Evolutionary conservation across 1,140 invertebrate species (phyloP).

Genomic region (Bombus huntii): DNA sequence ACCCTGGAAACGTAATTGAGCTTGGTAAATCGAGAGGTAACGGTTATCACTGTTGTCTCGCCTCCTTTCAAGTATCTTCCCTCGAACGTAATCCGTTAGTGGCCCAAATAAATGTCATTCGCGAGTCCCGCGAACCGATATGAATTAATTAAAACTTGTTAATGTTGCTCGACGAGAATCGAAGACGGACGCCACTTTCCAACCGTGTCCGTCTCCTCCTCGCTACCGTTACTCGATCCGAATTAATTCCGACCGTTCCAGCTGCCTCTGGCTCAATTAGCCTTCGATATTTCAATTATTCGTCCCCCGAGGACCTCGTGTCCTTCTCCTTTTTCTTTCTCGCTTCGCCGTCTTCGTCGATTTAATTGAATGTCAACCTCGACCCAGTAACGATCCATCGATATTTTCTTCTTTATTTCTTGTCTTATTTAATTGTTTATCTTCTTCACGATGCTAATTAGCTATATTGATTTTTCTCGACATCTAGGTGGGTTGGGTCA

Average conservation of each 20-base stretch:
- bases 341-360: background rate
- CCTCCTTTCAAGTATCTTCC: constrained; percentile 33
- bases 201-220: constrained; percentile 1
- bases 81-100: constrained; percentile 53
- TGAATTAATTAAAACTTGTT: constrained; percentile 59
- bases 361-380: constrained; percentile 38
- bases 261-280: constrained; percentile 18
- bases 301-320: background rate
- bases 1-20: background rate
- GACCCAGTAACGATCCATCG: background rate
- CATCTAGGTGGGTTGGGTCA: background rate
- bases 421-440: background rate
- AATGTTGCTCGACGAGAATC: background rate
- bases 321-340: background rate
- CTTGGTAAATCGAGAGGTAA: constrained; percentile 32
- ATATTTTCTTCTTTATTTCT: background rate
- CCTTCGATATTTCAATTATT: constrained; percentile 59
- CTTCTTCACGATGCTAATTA: background rate
- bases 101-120: constrained; percentile 58
- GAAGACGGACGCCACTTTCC: background rate
- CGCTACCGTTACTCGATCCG: constrained; percentile 61
- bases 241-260: constrained; percentile 57
- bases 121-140: constrained; percentile 38
- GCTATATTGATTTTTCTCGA: background rate
- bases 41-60: constrained; percentile 37